Conservation (phyloP, 1,140 invertebrate species). For the Trichogramma pretiosum region DNA sequence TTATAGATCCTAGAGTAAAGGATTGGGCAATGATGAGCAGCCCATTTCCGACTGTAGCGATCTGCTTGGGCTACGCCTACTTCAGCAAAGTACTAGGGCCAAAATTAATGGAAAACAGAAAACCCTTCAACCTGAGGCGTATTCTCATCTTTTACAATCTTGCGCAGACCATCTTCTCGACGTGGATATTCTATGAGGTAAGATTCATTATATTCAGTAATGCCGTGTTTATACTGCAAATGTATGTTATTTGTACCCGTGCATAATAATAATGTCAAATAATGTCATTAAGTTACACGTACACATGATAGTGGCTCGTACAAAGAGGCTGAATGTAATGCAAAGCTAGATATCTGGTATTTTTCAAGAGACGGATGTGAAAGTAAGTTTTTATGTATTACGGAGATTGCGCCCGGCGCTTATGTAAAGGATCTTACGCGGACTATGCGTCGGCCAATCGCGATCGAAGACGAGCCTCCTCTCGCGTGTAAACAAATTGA, state of each 20-base stretch:
- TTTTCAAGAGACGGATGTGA: background rate
- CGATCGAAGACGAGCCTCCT: too few species aligned
- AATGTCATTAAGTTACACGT: too few species aligned
- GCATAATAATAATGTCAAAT: too few species aligned
- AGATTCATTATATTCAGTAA: too few species aligned
- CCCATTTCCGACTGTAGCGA: conserved; percentile 75
- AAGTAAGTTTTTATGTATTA: conserved; percentile 1
- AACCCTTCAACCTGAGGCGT: conserved; percentile 76
- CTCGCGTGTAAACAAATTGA: too few species aligned
- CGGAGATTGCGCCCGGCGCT: background rate
- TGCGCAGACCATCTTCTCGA: conserved; percentile 78
- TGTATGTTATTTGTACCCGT: too few species aligned
- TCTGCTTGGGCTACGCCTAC: conserved; percentile 78
- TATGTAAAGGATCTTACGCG: too few species aligned
- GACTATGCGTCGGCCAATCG: too few species aligned
- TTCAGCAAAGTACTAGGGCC: conserved; percentile 79
- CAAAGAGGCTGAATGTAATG: too few species aligned
- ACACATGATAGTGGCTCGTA: too few species aligned
- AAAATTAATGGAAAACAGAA: conserved; percentile 78
- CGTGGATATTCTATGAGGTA: conserved; percentile 90
- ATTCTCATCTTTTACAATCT: conserved; percentile 83
- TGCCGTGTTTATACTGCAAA: too few species aligned
- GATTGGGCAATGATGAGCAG: conserved; percentile 87
- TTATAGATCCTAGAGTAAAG: conserved; percentile 78
- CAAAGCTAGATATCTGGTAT: too few species aligned